Evolutionary conservation across 2,113 vertebrate species (phyloP).

Genomic region (Cebidichthys violaceus): DNA sequence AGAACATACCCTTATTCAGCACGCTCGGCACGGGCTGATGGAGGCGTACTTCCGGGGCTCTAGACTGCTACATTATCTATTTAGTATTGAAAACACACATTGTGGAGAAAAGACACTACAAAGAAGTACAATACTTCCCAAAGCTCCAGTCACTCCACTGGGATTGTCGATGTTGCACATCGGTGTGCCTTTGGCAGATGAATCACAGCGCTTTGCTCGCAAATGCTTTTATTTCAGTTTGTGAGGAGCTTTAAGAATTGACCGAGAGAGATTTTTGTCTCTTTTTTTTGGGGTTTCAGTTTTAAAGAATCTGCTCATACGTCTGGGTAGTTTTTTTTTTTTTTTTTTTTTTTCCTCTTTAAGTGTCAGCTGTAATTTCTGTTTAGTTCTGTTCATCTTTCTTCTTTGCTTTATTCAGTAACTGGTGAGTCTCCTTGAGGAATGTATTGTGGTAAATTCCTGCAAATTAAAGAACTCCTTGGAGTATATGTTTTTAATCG

Average conservation of each 20-base stretch:
- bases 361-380: conserved; percentile 35
- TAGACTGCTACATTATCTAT: conserved; percentile 77
- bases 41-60: conserved; percentile 60
- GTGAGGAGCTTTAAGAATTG: conserved; percentile 12
- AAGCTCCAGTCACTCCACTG: conserved; percentile 57
- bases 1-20: conserved; percentile 77
- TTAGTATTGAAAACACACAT: conserved; percentile 77
- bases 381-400: conserved; percentile 36
- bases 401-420: conserved; percentile 47
- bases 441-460: conserved; percentile 75
- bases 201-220: conserved; percentile 57
- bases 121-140: conserved; percentile 66
- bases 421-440: conserved; percentile 51
- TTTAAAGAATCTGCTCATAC: conserved; percentile 30
- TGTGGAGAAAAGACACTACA: conserved; percentile 54
- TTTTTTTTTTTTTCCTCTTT: neutral
- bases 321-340: neutral
- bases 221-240: conserved; percentile 39
- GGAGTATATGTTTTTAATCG: conserved; percentile 77
- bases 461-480: conserved; percentile 78
- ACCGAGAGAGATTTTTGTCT: conserved; percentile 23
- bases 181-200: conserved; percentile 58
- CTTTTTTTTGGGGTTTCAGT: conserved; percentile 18
- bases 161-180: conserved; percentile 50
- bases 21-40: conserved; percentile 50